Percentiles rank a stretch among this genome's conserved stretches.
phyloP scores from a whole-genome alignment of 1,140 invertebrate species.

The Sycophaga agraensis region DNA sequence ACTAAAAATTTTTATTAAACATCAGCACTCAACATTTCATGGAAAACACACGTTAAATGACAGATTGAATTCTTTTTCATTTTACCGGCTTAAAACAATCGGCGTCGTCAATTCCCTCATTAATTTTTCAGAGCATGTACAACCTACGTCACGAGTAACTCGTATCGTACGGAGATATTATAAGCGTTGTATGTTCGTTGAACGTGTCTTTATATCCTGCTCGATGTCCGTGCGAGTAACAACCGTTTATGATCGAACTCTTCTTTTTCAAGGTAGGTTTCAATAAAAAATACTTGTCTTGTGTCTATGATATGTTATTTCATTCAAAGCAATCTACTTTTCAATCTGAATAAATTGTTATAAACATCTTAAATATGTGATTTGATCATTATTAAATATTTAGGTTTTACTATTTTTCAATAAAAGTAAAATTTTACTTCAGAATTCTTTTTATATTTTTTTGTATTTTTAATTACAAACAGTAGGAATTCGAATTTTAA shows the following conservation, averaged over 20 bases:
- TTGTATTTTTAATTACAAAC: background rate
- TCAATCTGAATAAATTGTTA: no score
- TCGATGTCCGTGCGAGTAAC: background rate
- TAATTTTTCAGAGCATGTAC: slow-evolving; percentile 25
- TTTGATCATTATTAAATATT: no score
- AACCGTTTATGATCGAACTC: background rate
- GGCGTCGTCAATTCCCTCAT: no score
- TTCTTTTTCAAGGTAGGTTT: background rate
- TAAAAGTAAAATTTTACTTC: no score
- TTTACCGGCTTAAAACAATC: no score
- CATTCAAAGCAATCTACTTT: background rate
- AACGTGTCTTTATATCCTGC: background rate
- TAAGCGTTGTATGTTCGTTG: background rate
- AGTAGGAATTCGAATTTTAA: no score
- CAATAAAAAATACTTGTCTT: background rate
- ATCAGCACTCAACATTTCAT: no score
- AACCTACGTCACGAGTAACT: background rate
- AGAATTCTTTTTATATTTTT: background rate
- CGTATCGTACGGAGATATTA: background rate
- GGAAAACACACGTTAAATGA: no score
- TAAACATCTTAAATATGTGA: no score
- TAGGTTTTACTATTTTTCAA: no score
- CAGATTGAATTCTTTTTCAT: no score
- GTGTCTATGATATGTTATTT: background rate
- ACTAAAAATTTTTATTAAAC: no score